phyloP scores from a whole-genome alignment of 2,888 invertebrate species.

The Hololepta plana region DNA sequence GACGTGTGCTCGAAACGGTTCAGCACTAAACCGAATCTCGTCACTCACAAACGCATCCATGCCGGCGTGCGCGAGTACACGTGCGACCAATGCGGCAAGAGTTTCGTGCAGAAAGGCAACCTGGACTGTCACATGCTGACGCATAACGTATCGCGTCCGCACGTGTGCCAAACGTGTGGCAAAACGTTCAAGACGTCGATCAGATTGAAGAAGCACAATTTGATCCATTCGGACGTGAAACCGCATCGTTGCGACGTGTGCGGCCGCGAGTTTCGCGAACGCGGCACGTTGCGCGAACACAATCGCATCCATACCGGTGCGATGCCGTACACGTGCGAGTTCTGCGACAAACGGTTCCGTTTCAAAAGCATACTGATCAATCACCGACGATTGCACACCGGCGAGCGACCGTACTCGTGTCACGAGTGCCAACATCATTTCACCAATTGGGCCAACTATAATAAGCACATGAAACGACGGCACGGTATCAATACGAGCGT shows the following conservation, averaged over 20 bases:
- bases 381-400: slow-evolving; percentile 55
- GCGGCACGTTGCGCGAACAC: slow-evolving; percentile 55
- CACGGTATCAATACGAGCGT: slow-evolving; percentile 37
- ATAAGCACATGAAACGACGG: slow-evolving; percentile 63
- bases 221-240: slow-evolving; percentile 37
- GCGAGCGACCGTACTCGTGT: slow-evolving; percentile 55
- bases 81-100: slow-evolving; percentile 38
- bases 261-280: slow-evolving; percentile 42
- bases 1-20: slow-evolving; percentile 39
- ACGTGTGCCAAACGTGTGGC: slow-evolving; percentile 29
- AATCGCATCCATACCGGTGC: slow-evolving; percentile 60
- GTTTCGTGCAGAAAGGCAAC: slow-evolving; percentile 39
- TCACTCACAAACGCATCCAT: slow-evolving; percentile 37
- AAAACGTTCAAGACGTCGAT: slow-evolving; percentile 38
- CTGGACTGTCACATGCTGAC: slow-evolving; percentile 36
- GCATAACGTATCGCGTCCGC: slow-evolving; percentile 32
- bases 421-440: slow-evolving; percentile 54
- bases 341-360: slow-evolving; percentile 51
- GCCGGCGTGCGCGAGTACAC: slow-evolving; percentile 34
- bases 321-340: slow-evolving; percentile 59
- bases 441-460: slow-evolving; percentile 69
- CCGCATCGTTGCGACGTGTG: slow-evolving; percentile 43
- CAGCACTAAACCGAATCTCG: slow-evolving; percentile 36
- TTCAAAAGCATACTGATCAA: slow-evolving; percentile 59
- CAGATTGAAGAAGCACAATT: slow-evolving; percentile 36